A percentile compares a stretch with the other conserved stretches of the same genome.
Evolutionary conservation across 1,140 invertebrate genomes (phyloP).

Genomic region (Diorhabda elongata): DNA sequence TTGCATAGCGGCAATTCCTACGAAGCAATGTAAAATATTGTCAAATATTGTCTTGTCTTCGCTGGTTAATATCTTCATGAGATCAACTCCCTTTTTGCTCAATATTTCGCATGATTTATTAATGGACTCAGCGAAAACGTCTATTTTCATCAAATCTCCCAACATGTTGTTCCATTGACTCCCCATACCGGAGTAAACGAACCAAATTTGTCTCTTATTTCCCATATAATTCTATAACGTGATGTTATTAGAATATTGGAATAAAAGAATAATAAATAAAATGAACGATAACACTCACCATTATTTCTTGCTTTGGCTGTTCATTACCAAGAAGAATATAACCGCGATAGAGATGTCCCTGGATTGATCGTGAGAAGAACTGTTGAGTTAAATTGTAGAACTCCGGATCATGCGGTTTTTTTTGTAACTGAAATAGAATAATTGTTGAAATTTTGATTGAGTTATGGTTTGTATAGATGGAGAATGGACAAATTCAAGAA

Average conservation of each 20-base stretch:
- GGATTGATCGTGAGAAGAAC: constrained; percentile 51
- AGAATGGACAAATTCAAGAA: no score
- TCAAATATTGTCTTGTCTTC: constrained; percentile 70
- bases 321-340: constrained; percentile 50
- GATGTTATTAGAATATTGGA: no score
- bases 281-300: constrained; percentile 26
- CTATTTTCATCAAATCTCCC: constrained; percentile 57
- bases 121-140: constrained; percentile 64
- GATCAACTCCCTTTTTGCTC: constrained; percentile 68
- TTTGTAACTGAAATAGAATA: constrained; percentile 34
- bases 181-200: constrained; percentile 68
- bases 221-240: constrained; percentile 50
- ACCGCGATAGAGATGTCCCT: constrained; percentile 59
- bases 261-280: background rate
- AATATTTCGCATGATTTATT: constrained; percentile 67
- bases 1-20: constrained; percentile 87
- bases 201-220: constrained; percentile 52
- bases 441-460: no score
- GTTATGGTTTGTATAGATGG: no score
- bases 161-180: constrained; percentile 68
- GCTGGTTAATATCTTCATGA: constrained; percentile 74
- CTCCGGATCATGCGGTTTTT: constrained; percentile 50
- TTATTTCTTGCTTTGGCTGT: constrained; percentile 36
- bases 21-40: constrained; percentile 82
- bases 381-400: constrained; percentile 54